Base-by-base conservation (phyloP, 2,113 vertebrate genomes). In the Urocolius indicus region DNA sequence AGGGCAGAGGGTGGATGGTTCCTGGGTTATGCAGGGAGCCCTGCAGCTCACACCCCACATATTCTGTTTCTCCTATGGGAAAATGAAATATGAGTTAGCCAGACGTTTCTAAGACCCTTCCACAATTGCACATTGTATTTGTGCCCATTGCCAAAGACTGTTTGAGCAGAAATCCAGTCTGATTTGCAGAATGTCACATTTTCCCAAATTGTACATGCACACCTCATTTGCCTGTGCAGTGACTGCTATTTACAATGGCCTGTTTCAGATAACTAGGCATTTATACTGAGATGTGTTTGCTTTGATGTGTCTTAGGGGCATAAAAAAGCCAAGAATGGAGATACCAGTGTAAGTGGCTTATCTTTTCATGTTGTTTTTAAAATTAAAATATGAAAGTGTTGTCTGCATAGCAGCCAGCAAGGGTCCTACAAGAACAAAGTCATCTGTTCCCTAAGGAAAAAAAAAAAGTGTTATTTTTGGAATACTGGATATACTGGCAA, bases 191-290 rank as follows among this genome's bases (percentile, higher is more conserved):
- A 41, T 46, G 62, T 86, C 34, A 4, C 32, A 2, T 86, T 86
- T 92, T 93, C 74, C 72, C 10, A 7, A 66, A 10, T 36, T 49
- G 10, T 51, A 2, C 32, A 38, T 2, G 5, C 59, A 63, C 74
- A 76, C 59, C 48, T 93, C 6, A 86, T 92, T 90, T 95, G 71
- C 83, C 63, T 63, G 55, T 51, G 82, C 75, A 74, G 7, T 62
- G 57, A 43, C 18, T 57, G 80, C 66, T 59, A 5, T 67, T 82
- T 78, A 45, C 45, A 16, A 22, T 49, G 38, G 67, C 32, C 80
- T 73, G 48, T 51, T 73, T 80, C 29, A 72, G 72, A 45, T 81
- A 29, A 10, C 22, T 41, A 63, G 52, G 88, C 24, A 49, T 91
- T 95, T 88, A 57, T 80, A 49, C 72, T 32, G 89, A 73, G 63